These are phyloP conservation scores for Leptinotarsa rubiginosa DNA, from an alignment of 2,888 invertebrate species.

Conservation along the genomic window DNA sequence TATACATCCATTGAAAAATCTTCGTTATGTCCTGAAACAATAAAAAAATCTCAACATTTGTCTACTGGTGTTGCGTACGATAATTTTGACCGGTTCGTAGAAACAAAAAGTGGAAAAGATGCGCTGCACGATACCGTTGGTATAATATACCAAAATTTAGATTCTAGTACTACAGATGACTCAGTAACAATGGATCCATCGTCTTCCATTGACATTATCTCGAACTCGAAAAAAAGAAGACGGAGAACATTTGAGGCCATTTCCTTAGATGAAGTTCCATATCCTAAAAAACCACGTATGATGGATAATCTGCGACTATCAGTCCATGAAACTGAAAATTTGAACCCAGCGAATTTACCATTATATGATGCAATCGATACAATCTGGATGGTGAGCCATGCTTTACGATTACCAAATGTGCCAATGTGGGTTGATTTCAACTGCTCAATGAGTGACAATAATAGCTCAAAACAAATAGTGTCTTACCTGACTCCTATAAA, in stretches of 20 bases:
- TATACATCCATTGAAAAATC: constrained; percentile 28
- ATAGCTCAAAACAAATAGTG: constrained; percentile 47
- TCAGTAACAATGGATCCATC: background rate
- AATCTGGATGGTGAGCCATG: constrained; percentile 29
- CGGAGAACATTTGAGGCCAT: constrained; percentile 49
- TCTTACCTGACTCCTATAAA: constrained; percentile 55
- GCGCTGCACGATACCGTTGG: constrained; percentile 3
- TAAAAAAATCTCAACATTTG: constrained; percentile 27
- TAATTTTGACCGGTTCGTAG: constrained; percentile 42
- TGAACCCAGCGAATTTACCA: background rate
- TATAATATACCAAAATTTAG: background rate
- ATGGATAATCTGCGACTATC: constrained; percentile 20
- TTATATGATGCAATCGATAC: background rate
- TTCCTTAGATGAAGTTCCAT: constrained; percentile 40
- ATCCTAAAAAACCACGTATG: constrained; percentile 48
- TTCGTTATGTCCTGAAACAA: constrained; percentile 38
- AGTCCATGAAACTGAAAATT: constrained; percentile 2
- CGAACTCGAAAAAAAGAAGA: constrained; percentile 41
- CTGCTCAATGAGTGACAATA: constrained; percentile 41
- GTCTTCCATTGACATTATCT: no score
- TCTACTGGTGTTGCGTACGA: constrained; percentile 38
- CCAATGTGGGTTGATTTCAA: constrained; percentile 57
- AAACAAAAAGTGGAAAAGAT: constrained; percentile 39
- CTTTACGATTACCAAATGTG: constrained; percentile 22
- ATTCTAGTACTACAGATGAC: no score